Percentiles rank a stretch among this genome's conserved stretches.
These are phyloP conservation scores for Dynastes tityus DNA, from an alignment of 2,888 invertebrate species.

Conservation along the genomic window DNA sequence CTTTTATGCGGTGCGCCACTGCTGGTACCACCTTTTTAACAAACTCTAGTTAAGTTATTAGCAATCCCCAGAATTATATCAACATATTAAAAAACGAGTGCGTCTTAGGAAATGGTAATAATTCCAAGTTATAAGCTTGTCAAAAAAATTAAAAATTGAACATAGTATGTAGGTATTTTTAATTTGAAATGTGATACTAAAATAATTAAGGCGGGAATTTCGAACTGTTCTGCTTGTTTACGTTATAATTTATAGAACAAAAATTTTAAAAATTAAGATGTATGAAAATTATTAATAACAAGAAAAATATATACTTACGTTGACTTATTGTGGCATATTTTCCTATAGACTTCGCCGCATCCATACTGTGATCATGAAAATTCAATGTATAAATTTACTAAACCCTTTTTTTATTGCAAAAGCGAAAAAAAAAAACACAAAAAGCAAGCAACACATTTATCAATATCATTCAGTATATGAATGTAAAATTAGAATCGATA, in stretches of 20 bases:
- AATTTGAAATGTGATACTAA: neutral
- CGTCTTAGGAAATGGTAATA: neutral
- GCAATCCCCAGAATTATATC: neutral
- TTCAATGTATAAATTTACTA: neutral
- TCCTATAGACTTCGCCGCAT: neutral
- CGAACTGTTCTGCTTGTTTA: too few relatives aligned
- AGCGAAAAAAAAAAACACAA: neutral
- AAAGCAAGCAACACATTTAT: neutral
- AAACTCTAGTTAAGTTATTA: neutral
- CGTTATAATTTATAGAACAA: too few relatives aligned
- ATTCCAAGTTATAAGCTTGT: neutral
- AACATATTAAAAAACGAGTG: neutral
- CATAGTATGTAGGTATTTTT: neutral
- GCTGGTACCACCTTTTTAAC: too few relatives aligned
- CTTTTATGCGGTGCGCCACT: too few relatives aligned
- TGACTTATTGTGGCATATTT: constrained; percentile 33
- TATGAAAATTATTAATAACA: neutral
- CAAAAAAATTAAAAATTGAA: neutral
- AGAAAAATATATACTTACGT: constrained; percentile 16
- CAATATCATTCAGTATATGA: neutral
- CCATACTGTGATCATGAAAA: neutral
- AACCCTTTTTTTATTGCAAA: neutral
- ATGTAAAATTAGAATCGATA: neutral
- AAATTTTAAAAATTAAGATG: too few relatives aligned
- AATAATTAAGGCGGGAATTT: neutral